Evolutionary conservation across 2,888 invertebrate species (phyloP), one percentile per base, ranked within the genome.

Genomic region (Caenorhabditis macrosperma): DNA sequence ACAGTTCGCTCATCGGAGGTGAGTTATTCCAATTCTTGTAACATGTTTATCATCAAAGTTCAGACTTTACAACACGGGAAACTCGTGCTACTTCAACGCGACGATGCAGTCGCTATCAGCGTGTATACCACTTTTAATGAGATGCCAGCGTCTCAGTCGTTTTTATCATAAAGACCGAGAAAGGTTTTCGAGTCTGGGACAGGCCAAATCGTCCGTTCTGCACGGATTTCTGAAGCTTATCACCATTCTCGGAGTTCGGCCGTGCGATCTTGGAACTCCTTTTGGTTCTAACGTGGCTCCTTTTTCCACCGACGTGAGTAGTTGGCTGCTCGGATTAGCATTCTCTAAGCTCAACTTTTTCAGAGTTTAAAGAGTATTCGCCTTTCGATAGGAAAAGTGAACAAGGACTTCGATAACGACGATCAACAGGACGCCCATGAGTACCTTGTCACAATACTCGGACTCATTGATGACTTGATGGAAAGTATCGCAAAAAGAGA

Each of bases 61-160:
- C 61, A 74, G 64, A 3, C 50, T 74, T 2, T 2, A 6, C 1
- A 74, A 74, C 33, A 64, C 46, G 1, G 57, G 59, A 6, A 74
- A 74, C 44, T 50, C 64, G 3, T 74, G 74, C 28, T 74, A 48
- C 22, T 38, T 74, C 28, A 74, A 74, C 24, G 54, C 74, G 4
- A 59, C 57, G 9, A 41, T 64, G 64, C 74, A 74, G 41, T 64
- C 74, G 3, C 41, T 69, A 7, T n/a, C 54, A 5, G 38, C 69
- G 1, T 69, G 60, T 44, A 41, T 41, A 9, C 15, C 41, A 6
- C 15, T 69, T 6, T 30, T 44, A 10, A 7, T 15, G 1, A 22
- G 35, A 1, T 69, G 41, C 22, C 15, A 3, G 10, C 35, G 38
- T 15, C 15, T 68, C 0, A 1, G 9, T 10, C 50, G 63, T 35